Evolutionary conservation across 2,113 vertebrate species (phyloP), one percentile per base, ranked within the genome.

Genomic region (Piprites chloris): DNA sequence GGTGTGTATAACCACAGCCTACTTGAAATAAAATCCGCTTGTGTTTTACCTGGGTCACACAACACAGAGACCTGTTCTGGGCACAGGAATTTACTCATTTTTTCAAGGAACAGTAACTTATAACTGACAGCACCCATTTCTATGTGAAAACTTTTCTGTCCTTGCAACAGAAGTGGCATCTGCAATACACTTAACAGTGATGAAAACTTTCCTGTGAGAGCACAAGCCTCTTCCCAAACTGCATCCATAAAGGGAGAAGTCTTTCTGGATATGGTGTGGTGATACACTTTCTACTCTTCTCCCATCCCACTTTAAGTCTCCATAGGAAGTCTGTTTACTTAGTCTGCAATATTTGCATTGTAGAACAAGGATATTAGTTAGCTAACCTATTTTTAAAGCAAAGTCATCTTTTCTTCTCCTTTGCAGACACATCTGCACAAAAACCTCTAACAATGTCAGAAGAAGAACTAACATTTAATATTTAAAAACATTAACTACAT

Each of bases 1-100:
- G 5, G 5, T 49, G 3, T 39, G 5, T 28, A 8, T 11, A 66
- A 37, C 11, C 13, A 66, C 0, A 78, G 6, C 6, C 4, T 9
- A 11, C 41, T 32, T 42, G 33, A 74, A 56, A 50, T 47, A 47
- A 75, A 69, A 75, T 19, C 14, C 28, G 3, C 5, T 3, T 47
- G 0, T 52, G 2, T 47, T 47, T 81, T 61, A 39, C 15, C 27
- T 75, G 32, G 14, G 32, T 49, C 37, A 88, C 9, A 23, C 4
- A 62, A 13, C 17, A 65, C 3, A 37, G 37, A 78, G 2, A 74
- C 0, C 11, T 56, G 8, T 49, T 52, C 24, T 58, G 12, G 14
- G 17, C 56, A 58, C 23, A 62, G 9, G 21, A 56, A 39, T 0
- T 66, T 56, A 47, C 6, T 2, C 6, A 6, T 17, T 71, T 78